Evolutionary conservation across 1,140 invertebrate species (phyloP), one percentile per base, ranked within the genome.

Genomic region (Holcopasites calliopsidis): DNA sequence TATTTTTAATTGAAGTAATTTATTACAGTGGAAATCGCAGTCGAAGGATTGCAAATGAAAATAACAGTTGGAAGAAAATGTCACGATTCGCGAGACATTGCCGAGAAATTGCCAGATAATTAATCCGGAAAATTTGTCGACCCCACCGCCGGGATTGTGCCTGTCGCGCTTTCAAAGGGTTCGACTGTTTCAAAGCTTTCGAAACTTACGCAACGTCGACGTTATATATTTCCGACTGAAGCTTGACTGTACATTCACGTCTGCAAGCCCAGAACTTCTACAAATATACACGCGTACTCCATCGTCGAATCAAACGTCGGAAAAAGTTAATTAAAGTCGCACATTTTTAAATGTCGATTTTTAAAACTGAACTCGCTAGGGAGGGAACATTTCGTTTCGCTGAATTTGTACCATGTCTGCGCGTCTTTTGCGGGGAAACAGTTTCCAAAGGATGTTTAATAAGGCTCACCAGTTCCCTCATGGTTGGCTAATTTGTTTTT

Each of bases 211-310:
- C 64, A 65, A 54, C 60, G 47, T 8, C 49, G 49, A 10, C 65
- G 72, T 49, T 52, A 80, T 80, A 80, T 81, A 80, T 76, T 70
- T 50, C 38, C 50, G 60, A 47, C 52, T 57, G 38, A 71, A 76
- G 31, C 44, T 13, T 33, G 55, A 21, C 21, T 6, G 47, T n/a
- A 7, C 54, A 38, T 33, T 26, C 49, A 38, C n/a, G n/a, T 50
- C 33, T 35, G 68, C 31, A 1, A 26, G 38, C 35, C 26, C 47
- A 65, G 61, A 65, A 44, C 18, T 10, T 64, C 47, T 16, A 54
- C 61, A 42, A 64, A 65, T 54, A 65, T 38, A 23, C 26, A 11
- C 49, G 49, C n/a, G 3, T 16, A 26, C 54, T 28, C 11, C 57
- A 47, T 72, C 60, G 49, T 18, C n/a, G 38, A 65, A 65, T 54